These are phyloP conservation scores for Dipodomys ordii DNA, from an alignment of 2,113 vertebrate genomes.

Conservation along the genomic window DNA sequence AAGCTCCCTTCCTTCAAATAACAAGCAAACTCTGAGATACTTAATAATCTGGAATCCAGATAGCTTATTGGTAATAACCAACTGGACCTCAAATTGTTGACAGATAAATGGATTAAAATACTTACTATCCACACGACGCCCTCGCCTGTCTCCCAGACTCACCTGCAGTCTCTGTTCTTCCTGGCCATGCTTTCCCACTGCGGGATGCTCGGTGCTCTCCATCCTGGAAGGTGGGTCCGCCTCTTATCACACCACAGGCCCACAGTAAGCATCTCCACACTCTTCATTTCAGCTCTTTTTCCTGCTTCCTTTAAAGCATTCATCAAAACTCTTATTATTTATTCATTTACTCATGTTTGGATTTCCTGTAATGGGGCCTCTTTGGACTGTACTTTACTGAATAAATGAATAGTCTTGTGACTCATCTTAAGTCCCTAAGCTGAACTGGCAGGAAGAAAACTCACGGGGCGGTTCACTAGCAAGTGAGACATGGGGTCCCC, in stretches of 20 bases:
- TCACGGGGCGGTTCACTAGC: background rate
- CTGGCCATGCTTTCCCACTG: background rate
- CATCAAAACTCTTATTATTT: background rate
- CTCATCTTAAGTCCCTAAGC: accelerated
- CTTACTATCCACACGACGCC: background rate
- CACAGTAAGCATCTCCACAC: background rate
- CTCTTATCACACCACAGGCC: background rate
- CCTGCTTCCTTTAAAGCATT: background rate
- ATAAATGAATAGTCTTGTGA: background rate
- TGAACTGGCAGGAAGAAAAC: background rate
- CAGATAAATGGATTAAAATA: background rate
- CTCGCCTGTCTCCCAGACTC: background rate
- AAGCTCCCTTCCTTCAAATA: background rate
- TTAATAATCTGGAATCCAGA: background rate
- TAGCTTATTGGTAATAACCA: background rate
- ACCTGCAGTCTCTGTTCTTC: background rate
- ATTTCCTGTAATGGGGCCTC: background rate
- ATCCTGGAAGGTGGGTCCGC: background rate
- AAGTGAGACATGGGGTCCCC: background rate
- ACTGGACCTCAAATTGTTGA: background rate
- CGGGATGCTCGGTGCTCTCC: background rate
- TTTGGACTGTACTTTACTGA: background rate
- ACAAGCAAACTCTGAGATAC: background rate
- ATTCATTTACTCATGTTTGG: background rate
- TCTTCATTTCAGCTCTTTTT: background rate